Conservation (phyloP, 2,888 invertebrate species). For the Sphaerophoria rueppellii region DNA sequence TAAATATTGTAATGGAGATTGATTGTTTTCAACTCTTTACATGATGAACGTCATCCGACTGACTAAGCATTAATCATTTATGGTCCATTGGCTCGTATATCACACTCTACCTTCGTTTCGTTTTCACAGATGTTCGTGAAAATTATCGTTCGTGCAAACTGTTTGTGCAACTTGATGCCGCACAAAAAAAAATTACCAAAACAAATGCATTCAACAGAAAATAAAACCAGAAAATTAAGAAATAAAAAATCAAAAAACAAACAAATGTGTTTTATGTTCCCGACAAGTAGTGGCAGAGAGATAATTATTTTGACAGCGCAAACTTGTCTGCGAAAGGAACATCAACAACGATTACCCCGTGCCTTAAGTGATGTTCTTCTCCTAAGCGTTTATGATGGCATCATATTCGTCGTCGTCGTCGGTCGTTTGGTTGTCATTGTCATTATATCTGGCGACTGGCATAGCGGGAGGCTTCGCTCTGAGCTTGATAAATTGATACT, state of each 20-base stretch:
- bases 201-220: neutral
- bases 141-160: conserved; percentile 46
- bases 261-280: conserved; percentile 56
- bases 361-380: neutral
- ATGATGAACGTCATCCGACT: conserved; percentile 41
- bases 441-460: too few species aligned
- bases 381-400: neutral
- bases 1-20: conserved; percentile 27
- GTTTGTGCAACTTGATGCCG: conserved; percentile 42
- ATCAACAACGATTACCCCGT: conserved; percentile 6
- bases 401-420: conserved; percentile 4
- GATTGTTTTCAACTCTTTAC: conserved; percentile 40
- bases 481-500: conserved; percentile 63
- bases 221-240: neutral
- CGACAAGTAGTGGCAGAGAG: conserved; percentile 60
- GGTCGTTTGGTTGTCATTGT: too few species aligned
- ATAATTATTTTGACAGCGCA: conserved; percentile 71
- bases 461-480: conserved; percentile 8
- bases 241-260: conserved; percentile 10
- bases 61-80: conserved; percentile 31
- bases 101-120: neutral
- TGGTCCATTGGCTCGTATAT: conserved; percentile 15
- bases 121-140: conserved; percentile 22
- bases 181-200: conserved; percentile 9
- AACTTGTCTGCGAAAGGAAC: conserved; percentile 18